These are phyloP conservation scores for Dendrocincla fuliginosa DNA, from an alignment of 2,797 vertebrate genomes.

Conservation along the genomic window DNA sequence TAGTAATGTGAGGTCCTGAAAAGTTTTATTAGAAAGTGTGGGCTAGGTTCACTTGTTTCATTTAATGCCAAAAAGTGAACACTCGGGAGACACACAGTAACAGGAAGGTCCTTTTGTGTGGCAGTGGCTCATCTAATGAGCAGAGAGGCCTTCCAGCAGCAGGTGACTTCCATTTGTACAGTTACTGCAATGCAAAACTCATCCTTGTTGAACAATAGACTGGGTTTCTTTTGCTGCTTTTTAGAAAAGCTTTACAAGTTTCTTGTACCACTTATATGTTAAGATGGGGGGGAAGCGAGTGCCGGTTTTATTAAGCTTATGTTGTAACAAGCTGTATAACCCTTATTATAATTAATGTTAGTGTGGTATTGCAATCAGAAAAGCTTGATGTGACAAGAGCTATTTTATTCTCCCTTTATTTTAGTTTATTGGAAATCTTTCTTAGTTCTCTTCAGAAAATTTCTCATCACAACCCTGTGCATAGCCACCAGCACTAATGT, in stretches of 20 bases:
- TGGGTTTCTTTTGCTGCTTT: background rate
- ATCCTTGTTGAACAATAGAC: background rate
- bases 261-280: background rate
- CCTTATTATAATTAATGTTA: background rate
- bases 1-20: background rate
- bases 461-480: background rate
- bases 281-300: background rate
- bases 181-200: background rate
- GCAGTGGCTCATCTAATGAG: background rate
- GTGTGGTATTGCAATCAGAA: background rate
- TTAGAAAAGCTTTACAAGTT: background rate
- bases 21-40: background rate
- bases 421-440: background rate
- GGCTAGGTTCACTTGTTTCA: background rate
- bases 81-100: accelerated
- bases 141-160: background rate
- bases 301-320: background rate
- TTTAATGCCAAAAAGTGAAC: background rate
- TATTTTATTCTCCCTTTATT: background rate
- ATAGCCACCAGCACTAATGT: background rate
- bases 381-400: background rate
- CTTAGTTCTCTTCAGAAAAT: background rate
- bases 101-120: background rate
- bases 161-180: background rate
- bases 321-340: background rate